Conservation (phyloP, 92 coral and sea anemone species). For the Porites rus region DNA sequence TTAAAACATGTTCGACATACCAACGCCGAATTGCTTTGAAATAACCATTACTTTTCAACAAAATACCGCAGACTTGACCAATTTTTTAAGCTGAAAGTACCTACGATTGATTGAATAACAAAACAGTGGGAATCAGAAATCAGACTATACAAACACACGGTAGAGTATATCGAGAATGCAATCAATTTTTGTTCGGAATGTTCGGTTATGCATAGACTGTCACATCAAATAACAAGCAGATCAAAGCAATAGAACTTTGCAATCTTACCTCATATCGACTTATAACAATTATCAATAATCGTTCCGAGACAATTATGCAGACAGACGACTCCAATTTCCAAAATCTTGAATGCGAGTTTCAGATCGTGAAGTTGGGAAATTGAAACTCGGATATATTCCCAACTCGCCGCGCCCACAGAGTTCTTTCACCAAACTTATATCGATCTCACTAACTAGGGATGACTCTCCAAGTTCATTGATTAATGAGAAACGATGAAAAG, state of each 20-base stretch:
- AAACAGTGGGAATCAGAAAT: constrained; percentile 27
- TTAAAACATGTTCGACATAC: constrained; percentile 20
- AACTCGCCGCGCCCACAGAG: constrained; percentile 41
- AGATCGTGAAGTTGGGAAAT: constrained; percentile 1
- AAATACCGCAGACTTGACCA: neutral
- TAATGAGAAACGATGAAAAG: neutral
- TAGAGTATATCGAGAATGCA: neutral
- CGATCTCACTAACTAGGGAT: constrained; percentile 5
- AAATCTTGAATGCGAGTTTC: neutral
- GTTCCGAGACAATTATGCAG: constrained; percentile 19
- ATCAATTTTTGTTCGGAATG: constrained; percentile 12
- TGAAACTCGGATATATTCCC: constrained; percentile 16
- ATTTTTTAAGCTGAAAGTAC: neutral
- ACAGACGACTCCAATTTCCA: constrained; percentile 12
- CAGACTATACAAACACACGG: constrained; percentile 6
- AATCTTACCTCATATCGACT: constrained; percentile 47
- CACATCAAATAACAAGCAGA: constrained; percentile 29
- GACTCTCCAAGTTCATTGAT: neutral
- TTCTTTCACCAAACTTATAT: neutral
- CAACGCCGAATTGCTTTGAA: constrained; percentile 19
- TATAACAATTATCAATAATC: constrained; percentile 2
- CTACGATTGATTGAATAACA: neutral
- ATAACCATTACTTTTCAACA: neutral
- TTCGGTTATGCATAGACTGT: constrained; percentile 7
- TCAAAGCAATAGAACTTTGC: constrained; percentile 10